phyloP scores from a whole-genome alignment of 2,888 invertebrate genomes.

The Myathropa florea region DNA sequence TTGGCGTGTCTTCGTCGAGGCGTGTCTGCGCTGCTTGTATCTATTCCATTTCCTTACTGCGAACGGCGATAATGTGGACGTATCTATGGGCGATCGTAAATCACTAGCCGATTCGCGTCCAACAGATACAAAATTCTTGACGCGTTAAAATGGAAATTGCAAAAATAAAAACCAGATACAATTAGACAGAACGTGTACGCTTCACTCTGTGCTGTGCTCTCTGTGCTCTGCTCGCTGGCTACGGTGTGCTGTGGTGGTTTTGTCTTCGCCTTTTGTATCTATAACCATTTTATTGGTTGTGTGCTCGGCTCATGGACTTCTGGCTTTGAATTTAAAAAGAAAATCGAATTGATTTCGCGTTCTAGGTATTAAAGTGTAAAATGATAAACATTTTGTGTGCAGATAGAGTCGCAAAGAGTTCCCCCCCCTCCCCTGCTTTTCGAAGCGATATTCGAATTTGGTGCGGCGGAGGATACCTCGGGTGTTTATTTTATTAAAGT shows the following conservation, averaged over 20 bases:
- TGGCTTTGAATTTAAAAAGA: conserved; percentile 8
- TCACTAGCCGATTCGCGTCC: conserved; percentile 29
- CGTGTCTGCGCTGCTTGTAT: background rate
- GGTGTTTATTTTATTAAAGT: background rate
- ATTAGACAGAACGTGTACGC: conserved; percentile 33
- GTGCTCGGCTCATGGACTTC: background rate
- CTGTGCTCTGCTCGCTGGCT: too few species aligned
- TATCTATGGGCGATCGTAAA: conserved; percentile 48
- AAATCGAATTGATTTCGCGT: background rate
- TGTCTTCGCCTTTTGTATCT: background rate
- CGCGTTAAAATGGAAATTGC: conserved; percentile 51
- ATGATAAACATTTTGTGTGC: background rate
- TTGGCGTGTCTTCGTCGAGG: conserved; percentile 6
- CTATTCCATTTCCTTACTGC: conserved; percentile 7
- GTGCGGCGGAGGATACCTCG: background rate
- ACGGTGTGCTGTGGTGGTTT: too few species aligned
- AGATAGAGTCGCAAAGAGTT: too few species aligned
- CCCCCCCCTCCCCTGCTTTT: background rate
- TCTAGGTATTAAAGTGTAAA: background rate
- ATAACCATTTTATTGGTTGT: background rate
- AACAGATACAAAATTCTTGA: conserved; percentile 47
- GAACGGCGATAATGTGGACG: conserved; percentile 21
- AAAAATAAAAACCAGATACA: conserved; percentile 12
- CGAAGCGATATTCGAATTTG: background rate
- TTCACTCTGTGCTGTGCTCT: background rate